Evolutionary conservation across 1,140 invertebrate species (phyloP), one percentile per base, ranked within the genome.

Genomic region (Drosophila pachea): DNA sequence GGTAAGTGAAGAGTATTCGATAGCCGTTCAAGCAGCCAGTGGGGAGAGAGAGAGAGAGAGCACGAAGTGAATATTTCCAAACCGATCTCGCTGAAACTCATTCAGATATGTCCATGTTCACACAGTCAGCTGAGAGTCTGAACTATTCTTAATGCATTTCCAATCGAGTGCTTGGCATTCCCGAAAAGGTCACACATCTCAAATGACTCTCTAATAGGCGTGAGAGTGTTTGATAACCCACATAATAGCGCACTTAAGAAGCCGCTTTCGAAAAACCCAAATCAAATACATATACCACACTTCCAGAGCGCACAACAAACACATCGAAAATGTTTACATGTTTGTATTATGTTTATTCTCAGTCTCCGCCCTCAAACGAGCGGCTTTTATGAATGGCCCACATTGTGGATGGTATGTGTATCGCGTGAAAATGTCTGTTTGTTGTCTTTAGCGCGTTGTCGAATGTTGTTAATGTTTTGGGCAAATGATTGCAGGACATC

Each of bases 311-410:
- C 42, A 38, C 55, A 43, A 9, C 42, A 12, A 22, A 22, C 22
- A 16, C 31, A 38, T 36, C 38, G 58, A 11, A 38, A 58, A 43
- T 58, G 45, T 69, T 56, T 70, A 47, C 59, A 59, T 70, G 36
- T 66, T 52, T 71, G 32, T 71, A 12, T 35, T 61, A 55, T 48
- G 48, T 58, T 47, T 58, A 14, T 32, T 45, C 31, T n/a, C 7
- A 22, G 7, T 29, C 7, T 29, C 8, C 5, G 8, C 14, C 0
- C 35, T 4, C 7, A 31, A 32, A 42, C 14, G 40, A 63, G 74
- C 50, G 67, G 36, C 42, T 61, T 59, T 68, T 66, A 71, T 84
- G 79, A 84, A 86, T 84, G 81, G 81, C 76, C 79, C 69, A 83
- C 81, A 83, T 83, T 83, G 79, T 83, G 33, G 33, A 42, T 38